Conservation (phyloP, 2,113 vertebrate species). For the Pseudorectes ferrugineus region DNA sequence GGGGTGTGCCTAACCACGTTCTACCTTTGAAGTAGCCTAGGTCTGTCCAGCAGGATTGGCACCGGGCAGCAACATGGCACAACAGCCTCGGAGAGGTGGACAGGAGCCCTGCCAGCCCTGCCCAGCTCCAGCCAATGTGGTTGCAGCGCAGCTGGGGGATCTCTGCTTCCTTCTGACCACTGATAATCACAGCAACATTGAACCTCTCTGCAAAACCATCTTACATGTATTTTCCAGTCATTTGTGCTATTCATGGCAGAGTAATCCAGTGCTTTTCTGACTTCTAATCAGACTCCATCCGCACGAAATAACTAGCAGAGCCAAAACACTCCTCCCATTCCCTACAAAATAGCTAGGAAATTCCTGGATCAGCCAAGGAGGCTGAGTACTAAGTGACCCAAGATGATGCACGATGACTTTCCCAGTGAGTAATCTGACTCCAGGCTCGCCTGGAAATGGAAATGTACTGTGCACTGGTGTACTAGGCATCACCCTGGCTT, state of each 20-base stretch:
- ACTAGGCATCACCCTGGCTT: background rate
- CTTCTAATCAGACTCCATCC: background rate
- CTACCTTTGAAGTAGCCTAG: rapidly evolving
- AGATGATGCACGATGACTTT: background rate
- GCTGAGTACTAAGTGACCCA: background rate
- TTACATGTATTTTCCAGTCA: rapidly evolving
- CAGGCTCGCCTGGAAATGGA: background rate
- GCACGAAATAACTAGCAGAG: background rate
- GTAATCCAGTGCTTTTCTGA: background rate
- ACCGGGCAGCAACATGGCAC: background rate
- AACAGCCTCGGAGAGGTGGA: rapidly evolving
- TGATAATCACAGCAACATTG: no score
- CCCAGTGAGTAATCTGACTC: background rate
- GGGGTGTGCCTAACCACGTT: rapidly evolving
- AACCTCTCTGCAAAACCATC: background rate
- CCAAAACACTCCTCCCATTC: background rate
- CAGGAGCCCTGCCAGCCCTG: background rate
- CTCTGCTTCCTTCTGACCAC: rapidly evolving
- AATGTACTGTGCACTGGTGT: rapidly evolving
- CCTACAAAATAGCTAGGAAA: background rate
- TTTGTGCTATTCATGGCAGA: background rate
- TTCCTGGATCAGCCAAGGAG: background rate
- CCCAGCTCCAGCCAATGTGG: rapidly evolving
- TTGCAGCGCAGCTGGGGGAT: no score
- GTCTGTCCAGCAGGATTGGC: background rate